Conservation (phyloP, 2,888 invertebrate genomes). For the Phengaris arion region DNA sequence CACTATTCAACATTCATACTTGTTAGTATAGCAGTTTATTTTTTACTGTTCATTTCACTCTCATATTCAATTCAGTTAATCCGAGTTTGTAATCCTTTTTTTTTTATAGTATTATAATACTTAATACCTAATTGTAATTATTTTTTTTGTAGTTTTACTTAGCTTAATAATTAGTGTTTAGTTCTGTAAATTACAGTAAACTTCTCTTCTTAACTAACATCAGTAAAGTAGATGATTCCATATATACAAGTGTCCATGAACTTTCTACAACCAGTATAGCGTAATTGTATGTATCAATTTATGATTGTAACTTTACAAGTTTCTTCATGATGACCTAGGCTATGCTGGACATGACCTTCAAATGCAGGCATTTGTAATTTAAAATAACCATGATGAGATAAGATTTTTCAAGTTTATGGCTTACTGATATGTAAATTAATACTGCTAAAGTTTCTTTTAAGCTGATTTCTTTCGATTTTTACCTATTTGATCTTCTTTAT, state of each 20-base stretch:
- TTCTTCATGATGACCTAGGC: slow-evolving; percentile 12
- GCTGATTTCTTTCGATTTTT: neutral
- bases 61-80: neutral
- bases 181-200: no score
- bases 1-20: neutral
- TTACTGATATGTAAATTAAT: neutral
- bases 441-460: no score
- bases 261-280: neutral
- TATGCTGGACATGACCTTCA: slow-evolving; percentile 14
- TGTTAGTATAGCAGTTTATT: slow-evolving; percentile 17
- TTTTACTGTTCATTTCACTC: slow-evolving; percentile 9
- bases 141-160: no score
- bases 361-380: neutral
- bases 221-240: no score
- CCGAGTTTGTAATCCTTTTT: neutral
- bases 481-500: neutral
- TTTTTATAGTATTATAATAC: neutral
- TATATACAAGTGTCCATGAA: neutral
- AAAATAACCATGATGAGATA: neutral
- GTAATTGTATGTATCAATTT: neutral
- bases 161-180: no score
- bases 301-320: neutral
- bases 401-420: neutral
- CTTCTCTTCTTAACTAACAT: no score
- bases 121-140: neutral